Percentiles rank a stretch among this genome's conserved stretches.
These are phyloP conservation scores for Acanthochromis polyacanthus DNA, from an alignment of 2,113 vertebrate genomes.

Conservation along the genomic window DNA sequence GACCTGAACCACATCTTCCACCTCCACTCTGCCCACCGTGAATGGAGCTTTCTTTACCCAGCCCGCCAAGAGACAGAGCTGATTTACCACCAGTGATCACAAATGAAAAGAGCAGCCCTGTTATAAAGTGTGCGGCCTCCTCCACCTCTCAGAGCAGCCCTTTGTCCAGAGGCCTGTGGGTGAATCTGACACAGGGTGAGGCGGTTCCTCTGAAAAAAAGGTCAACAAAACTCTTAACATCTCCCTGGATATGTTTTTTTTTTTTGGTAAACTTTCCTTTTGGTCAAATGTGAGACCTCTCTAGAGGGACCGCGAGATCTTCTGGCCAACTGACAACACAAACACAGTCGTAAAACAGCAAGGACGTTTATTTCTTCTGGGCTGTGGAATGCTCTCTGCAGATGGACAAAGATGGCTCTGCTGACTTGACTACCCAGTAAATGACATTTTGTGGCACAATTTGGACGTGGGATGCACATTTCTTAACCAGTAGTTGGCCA, in stretches of 20 bases:
- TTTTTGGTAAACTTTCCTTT: constrained; percentile 42
- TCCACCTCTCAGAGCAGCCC: constrained; percentile 44
- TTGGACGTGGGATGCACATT: background rate
- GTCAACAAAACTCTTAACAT: constrained; percentile 66
- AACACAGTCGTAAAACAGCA: constrained; percentile 71
- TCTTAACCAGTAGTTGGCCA: too few species aligned
- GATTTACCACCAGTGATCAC: constrained; percentile 71
- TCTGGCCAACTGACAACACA: constrained; percentile 73
- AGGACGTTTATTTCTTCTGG: constrained; percentile 67
- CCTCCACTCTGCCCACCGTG: constrained; percentile 47
- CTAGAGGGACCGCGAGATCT: constrained; percentile 40
- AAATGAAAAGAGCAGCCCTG: constrained; percentile 66
- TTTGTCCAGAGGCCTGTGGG: constrained; percentile 49
- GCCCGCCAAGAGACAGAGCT: constrained; percentile 49
- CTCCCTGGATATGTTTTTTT: constrained; percentile 20
- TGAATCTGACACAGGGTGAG: constrained; percentile 24
- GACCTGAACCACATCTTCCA: constrained; percentile 52
- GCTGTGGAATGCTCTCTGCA: constrained; percentile 58
- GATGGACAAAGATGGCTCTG: constrained; percentile 37
- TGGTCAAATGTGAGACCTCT: constrained; percentile 58
- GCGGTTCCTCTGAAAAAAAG: constrained; percentile 17
- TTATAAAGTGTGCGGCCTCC: constrained; percentile 46
- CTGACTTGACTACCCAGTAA: constrained; percentile 22
- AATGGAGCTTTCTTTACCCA: constrained; percentile 70
- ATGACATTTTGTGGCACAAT: constrained; percentile 40